Evolutionary conservation across 2,113 vertebrate genomes (phyloP).

Genomic region (Channa maculata): DNA sequence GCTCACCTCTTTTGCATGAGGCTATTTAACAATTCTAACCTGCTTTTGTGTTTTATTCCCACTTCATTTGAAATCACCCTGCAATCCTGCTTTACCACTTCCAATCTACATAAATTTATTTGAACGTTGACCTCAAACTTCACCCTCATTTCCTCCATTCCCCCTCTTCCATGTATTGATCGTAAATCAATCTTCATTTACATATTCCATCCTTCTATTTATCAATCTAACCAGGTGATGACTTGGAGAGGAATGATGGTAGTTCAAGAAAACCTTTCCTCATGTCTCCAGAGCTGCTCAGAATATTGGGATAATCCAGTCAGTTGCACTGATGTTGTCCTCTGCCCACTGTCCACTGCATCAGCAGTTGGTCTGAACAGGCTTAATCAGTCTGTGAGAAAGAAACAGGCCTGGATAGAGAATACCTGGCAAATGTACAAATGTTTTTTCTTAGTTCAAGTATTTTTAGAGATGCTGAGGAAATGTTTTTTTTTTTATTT

Average conservation of each 20-base stretch:
- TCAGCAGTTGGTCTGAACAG: background rate
- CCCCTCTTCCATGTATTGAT: no score
- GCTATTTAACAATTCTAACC: slow-evolving; percentile 9
- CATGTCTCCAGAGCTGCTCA: slow-evolving; percentile 90
- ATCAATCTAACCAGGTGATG: slow-evolving; percentile 85
- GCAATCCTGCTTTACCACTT: background rate
- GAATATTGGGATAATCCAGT: slow-evolving; percentile 87
- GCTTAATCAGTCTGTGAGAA: background rate
- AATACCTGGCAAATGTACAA: no score
- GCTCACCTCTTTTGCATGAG: background rate
- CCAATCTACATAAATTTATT: background rate
- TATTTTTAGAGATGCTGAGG: no score
- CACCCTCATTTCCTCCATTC: background rate
- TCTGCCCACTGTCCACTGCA: background rate
- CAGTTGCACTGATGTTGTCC: slow-evolving; percentile 32
- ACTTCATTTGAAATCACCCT: background rate
- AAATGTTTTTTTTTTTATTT: no score
- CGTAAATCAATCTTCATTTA: background rate
- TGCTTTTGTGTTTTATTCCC: slow-evolving; percentile 4
- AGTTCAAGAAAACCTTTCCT: slow-evolving; percentile 90
- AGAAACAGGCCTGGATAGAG: background rate
- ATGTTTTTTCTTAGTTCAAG: no score
- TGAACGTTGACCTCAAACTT: background rate
- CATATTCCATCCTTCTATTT: background rate
- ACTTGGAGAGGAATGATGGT: slow-evolving; percentile 93